phyloP scores from a whole-genome alignment of 2,888 invertebrate species.

The Podotricha telesiphe region DNA sequence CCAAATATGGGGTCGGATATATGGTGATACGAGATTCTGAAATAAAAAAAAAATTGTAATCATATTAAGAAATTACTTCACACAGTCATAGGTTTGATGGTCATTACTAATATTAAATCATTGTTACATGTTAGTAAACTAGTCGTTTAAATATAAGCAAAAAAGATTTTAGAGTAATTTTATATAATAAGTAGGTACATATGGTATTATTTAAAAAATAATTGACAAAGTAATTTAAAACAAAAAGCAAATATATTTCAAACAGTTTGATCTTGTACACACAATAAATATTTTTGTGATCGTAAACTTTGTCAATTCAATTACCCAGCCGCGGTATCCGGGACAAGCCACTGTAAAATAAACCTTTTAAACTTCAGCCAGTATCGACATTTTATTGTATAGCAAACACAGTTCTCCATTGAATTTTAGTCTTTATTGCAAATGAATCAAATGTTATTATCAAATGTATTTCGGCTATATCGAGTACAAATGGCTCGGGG shows the following conservation, averaged over 20 bases:
- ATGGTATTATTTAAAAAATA: neutral
- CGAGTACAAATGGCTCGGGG: constrained; percentile 32
- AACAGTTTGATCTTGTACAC: constrained; percentile 32
- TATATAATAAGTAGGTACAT: neutral
- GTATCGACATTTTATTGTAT: constrained; percentile 28
- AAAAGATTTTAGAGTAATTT: no score
- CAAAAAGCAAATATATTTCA: constrained; percentile 31
- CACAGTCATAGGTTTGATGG: no score
- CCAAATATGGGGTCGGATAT: no score
- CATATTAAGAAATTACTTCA: no score
- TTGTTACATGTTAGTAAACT: no score
- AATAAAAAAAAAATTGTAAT: no score
- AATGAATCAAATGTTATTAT: constrained; percentile 4
- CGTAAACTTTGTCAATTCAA: constrained; percentile 71
- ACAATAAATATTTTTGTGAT: constrained; percentile 59
- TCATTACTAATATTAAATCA: no score
- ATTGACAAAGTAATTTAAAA: neutral
- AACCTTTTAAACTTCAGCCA: constrained; percentile 63
- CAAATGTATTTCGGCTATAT: constrained; percentile 10
- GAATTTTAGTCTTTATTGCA: constrained; percentile 30
- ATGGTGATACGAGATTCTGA: no score
- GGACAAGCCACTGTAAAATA: constrained; percentile 68
- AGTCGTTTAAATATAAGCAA: no score
- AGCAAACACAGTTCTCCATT: constrained; percentile 2
- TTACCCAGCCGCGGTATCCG: constrained; percentile 59